phyloP scores from a whole-genome alignment of 2,888 invertebrate species.

The Hesperia comma region DNA sequence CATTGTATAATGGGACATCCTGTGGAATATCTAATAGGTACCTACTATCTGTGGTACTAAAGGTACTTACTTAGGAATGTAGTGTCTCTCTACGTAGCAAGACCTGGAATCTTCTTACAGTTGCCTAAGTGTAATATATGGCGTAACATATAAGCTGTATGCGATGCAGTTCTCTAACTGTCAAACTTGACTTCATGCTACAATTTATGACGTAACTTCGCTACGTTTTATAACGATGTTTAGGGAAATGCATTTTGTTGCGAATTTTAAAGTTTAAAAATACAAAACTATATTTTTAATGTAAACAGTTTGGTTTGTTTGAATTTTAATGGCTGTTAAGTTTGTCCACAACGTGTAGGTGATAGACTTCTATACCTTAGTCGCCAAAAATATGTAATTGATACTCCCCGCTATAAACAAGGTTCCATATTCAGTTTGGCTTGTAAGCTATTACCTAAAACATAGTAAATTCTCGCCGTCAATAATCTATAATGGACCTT shows the following conservation, averaged over 20 bases:
- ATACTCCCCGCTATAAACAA: too few relatives aligned
- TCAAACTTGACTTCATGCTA: slow-evolving; percentile 41
- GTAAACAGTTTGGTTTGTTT: background rate
- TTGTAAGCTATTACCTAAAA: too few relatives aligned
- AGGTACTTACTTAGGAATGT: background rate
- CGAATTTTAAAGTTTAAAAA: slow-evolving; percentile 11
- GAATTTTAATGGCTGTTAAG: background rate
- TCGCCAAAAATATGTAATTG: too few relatives aligned
- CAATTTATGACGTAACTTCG: slow-evolving; percentile 27
- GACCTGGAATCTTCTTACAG: slow-evolving; percentile 18
- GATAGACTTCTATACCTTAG: too few relatives aligned
- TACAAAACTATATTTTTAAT: slow-evolving; percentile 4
- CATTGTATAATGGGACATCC: too few relatives aligned
- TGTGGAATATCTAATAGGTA: too few relatives aligned
- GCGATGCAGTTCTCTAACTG: slow-evolving; percentile 54
- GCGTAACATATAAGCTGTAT: slow-evolving; percentile 44
- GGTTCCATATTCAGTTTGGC: too few relatives aligned
- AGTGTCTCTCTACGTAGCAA: background rate
- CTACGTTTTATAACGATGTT: slow-evolving; percentile 30
- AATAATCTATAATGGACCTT: too few relatives aligned
- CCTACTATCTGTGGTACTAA: too few relatives aligned
- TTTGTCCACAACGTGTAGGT: background rate
- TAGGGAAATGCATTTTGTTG: slow-evolving; percentile 24
- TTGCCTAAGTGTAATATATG: slow-evolving; percentile 26
- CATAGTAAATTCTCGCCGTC: too few relatives aligned